These are phyloP conservation scores for Aphelenchoides fujianensis DNA, from an alignment of 1,140 invertebrate species.

Conservation along the genomic window DNA sequence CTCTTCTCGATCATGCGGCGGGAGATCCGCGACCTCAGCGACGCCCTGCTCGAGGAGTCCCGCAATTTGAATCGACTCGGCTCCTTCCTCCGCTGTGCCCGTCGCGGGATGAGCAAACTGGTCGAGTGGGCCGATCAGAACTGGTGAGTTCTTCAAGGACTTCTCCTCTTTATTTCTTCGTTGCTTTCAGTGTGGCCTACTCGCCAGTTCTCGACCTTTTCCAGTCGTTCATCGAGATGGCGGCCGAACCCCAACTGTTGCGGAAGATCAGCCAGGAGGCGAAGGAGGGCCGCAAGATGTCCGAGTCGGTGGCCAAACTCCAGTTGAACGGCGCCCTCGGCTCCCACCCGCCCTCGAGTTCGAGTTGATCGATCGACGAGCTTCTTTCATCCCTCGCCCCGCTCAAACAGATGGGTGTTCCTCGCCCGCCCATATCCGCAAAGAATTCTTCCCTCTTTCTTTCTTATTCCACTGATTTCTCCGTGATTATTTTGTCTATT, in stretches of 20 bases:
- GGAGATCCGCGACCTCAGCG: conserved; percentile 33
- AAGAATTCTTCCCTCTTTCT: too few relatives aligned
- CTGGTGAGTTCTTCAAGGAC: conserved; percentile 39
- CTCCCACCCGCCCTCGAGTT: too few relatives aligned
- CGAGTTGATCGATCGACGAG: too few relatives aligned
- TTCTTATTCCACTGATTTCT: too few relatives aligned
- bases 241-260: conserved; percentile 5
- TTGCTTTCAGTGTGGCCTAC: conserved; percentile 27
- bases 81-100: conserved; percentile 32
- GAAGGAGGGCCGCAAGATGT: background rate
- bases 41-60: conserved; percentile 27
- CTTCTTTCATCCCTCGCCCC: too few relatives aligned
- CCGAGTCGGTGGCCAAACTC: background rate
- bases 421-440: too few relatives aligned
- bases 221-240: conserved; percentile 18
- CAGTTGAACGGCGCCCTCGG: background rate
- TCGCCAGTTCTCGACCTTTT: conserved; percentile 20
- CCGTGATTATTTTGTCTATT: too few relatives aligned
- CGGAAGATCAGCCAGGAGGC: background rate
- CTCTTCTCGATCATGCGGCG: conserved; percentile 39
- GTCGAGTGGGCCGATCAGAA: conserved; percentile 29
- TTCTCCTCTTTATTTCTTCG: background rate
- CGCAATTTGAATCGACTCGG: conserved; percentile 25
- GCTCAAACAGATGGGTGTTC: too few relatives aligned
- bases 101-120: conserved; percentile 26